Conservation (phyloP, 2,797 vertebrate genomes). For the Gallinago solitaria region DNA sequence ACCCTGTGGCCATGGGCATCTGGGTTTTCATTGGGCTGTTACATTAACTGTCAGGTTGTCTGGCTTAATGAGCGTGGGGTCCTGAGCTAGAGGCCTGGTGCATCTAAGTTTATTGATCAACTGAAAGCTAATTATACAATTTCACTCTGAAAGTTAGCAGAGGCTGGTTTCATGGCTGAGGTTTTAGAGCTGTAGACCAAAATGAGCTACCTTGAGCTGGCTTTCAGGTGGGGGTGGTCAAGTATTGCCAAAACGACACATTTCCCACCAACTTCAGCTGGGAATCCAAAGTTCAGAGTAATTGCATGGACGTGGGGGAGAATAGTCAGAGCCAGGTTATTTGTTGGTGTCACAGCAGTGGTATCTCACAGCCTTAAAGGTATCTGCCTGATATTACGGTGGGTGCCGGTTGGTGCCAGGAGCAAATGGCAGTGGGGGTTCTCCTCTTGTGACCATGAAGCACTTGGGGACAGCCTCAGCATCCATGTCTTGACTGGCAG, state of each 20-base stretch:
- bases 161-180: background rate
- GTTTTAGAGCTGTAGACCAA: background rate
- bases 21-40: background rate
- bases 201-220: fast-evolving
- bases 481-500: fast-evolving
- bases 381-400: too few relatives aligned
- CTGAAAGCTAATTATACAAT: background rate
- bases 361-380: background rate
- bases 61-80: background rate
- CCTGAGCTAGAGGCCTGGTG: background rate
- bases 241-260: background rate
- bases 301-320: background rate
- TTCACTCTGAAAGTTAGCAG: background rate
- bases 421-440: fast-evolving
- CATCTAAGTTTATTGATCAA: background rate
- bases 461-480: fast-evolving
- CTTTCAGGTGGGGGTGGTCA: background rate
- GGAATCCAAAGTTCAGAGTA: background rate
- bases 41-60: background rate
- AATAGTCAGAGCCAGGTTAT: background rate
- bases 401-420: background rate
- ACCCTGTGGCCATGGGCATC: background rate
- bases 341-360: background rate
- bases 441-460: too few relatives aligned
- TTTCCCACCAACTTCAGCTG: background rate